These are phyloP conservation scores for Drosophila neocordata DNA, from an alignment of 1,140 invertebrate species.

Conservation along the genomic window DNA sequence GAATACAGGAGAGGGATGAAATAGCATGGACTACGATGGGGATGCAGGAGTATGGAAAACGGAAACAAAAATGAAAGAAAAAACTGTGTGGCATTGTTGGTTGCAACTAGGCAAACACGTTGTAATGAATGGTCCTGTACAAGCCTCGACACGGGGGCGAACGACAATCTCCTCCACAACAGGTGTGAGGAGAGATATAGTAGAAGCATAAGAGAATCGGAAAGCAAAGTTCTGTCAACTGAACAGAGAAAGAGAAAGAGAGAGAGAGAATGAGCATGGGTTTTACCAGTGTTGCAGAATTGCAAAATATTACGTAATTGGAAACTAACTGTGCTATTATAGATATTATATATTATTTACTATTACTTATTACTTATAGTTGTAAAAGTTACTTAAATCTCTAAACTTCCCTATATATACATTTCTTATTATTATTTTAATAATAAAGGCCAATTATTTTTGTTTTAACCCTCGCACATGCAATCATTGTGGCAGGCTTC, in stretches of 20 bases:
- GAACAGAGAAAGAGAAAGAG: background rate
- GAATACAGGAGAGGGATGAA: background rate
- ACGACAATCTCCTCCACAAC: constrained; percentile 37
- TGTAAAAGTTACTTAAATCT: no score
- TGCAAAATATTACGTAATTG: background rate
- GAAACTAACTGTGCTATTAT: background rate
- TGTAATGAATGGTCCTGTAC: constrained; percentile 65
- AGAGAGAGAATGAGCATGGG: background rate
- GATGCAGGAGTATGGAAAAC: constrained; percentile 17
- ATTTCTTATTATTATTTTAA: no score
- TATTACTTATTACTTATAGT: background rate
- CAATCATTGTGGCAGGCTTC: no score
- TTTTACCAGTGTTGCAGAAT: background rate
- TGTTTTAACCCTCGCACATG: no score
- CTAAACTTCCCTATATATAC: no score
- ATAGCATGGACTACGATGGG: background rate
- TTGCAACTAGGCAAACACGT: constrained; percentile 65
- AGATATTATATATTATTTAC: background rate
- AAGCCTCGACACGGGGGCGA: constrained; percentile 15
- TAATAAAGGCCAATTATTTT: no score
- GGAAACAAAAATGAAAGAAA: constrained; percentile 51
- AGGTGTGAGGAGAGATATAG: constrained; percentile 20
- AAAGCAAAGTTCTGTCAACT: background rate
- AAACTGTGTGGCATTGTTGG: constrained; percentile 54
- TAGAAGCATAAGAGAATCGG: background rate